Percentiles rank a stretch among this genome's conserved stretches.
These are phyloP conservation scores for Pedetes capensis DNA, from an alignment of 2,113 vertebrate genomes.

Conservation along the genomic window DNA sequence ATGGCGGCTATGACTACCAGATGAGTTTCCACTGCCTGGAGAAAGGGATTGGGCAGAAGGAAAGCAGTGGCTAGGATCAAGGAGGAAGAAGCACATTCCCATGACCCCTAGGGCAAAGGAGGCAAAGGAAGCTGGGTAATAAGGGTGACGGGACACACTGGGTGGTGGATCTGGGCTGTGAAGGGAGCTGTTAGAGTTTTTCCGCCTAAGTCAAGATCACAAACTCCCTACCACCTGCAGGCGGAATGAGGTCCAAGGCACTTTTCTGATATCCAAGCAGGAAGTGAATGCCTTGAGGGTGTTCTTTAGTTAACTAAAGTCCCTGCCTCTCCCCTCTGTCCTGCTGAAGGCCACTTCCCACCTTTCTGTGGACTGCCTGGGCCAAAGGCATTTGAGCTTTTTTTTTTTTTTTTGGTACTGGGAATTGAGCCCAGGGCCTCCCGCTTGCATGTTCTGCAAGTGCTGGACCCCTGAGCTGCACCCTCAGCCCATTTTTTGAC, in stretches of 20 bases:
- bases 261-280: no score
- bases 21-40: neutral
- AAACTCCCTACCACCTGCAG: neutral
- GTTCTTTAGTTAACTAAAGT: neutral
- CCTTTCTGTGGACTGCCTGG: neutral
- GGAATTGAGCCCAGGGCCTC: no score
- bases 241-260: neutral
- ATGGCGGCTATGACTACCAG: neutral
- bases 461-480: no score
- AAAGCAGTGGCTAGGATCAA: neutral
- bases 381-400: neutral
- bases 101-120: fast-evolving
- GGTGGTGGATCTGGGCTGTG: no score
- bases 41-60: neutral
- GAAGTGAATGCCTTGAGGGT: neutral
- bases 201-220: neutral
- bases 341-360: neutral
- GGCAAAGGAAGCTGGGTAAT: neutral
- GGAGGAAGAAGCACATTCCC: neutral
- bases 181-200: neutral
- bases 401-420: no score
- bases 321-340: neutral
- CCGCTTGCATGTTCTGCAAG: no score
- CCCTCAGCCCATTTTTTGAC: no score
- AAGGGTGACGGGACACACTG: no score